Conservation (phyloP, 2,888 invertebrate genomes). For the Cryptophagus acutangulus region DNA sequence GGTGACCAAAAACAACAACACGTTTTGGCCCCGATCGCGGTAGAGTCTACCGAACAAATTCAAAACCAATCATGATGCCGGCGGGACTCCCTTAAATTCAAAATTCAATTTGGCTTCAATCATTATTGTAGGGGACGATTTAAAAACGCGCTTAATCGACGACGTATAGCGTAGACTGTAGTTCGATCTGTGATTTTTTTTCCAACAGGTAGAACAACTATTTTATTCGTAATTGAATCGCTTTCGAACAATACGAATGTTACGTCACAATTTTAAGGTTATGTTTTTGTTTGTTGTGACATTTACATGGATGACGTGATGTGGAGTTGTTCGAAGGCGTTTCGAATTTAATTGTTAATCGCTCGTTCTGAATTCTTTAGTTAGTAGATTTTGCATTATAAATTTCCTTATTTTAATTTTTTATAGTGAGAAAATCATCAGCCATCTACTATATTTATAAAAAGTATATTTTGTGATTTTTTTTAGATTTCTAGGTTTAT, state of each 20-base stretch:
- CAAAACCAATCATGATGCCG: too few species aligned
- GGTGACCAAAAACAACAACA: slow-evolving; percentile 20
- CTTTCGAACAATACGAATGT: too few species aligned
- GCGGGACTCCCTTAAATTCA: too few species aligned
- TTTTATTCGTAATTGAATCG: slow-evolving; percentile 25
- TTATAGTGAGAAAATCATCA: slow-evolving; percentile 34
- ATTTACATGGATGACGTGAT: too few species aligned
- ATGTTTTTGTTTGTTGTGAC: too few species aligned
- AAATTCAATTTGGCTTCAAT: too few species aligned
- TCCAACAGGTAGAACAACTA: slow-evolving; percentile 36
- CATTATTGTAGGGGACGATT: slow-evolving; percentile 1
- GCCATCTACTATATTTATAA: slow-evolving; percentile 32
- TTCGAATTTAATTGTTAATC: too few species aligned
- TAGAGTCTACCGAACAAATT: too few species aligned
- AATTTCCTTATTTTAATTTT: slow-evolving; percentile 17
- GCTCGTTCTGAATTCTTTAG: too few species aligned
- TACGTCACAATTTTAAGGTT: too few species aligned
- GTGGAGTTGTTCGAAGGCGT: too few species aligned
- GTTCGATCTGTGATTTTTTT: slow-evolving; percentile 44
- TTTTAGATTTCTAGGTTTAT: slow-evolving; percentile 24
- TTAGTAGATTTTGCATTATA: slow-evolving; percentile 17
- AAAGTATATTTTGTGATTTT: slow-evolving; percentile 33
- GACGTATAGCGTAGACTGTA: slow-evolving; percentile 39
- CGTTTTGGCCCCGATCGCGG: too few species aligned
- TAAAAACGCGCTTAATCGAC: slow-evolving; percentile 19